Evolutionary conservation across 64 coral and sea anemone species (phyloP).

Genomic region (Catalaphyllia jardinei): DNA sequence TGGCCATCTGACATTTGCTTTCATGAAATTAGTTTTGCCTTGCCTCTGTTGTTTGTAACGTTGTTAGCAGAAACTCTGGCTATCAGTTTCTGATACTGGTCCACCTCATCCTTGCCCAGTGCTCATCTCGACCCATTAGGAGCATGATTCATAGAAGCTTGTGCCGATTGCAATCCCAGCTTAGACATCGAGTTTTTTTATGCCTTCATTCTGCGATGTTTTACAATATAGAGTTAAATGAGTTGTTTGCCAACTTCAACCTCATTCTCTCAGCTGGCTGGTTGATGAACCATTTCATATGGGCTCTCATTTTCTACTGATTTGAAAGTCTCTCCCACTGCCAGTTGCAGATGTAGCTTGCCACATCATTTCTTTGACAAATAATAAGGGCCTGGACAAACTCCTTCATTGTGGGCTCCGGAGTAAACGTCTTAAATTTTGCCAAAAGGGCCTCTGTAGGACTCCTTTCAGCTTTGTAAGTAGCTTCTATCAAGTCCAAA

Average conservation of each 20-base stretch:
- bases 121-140: too few species aligned
- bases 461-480: not conserved
- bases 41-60: too few species aligned
- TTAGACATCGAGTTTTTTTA: too few species aligned
- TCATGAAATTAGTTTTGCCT: too few species aligned
- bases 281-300: not conserved
- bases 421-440: not conserved
- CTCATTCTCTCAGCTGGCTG: not conserved
- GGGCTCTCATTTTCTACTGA: not conserved
- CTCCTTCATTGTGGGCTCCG: not conserved
- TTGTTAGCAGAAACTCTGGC: too few species aligned
- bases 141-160: too few species aligned
- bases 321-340: not conserved
- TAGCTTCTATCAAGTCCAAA: not conserved
- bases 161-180: too few species aligned
- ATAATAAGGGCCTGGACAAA: not conserved
- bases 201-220: too few species aligned
- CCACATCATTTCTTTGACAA: not conserved
- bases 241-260: not conserved
- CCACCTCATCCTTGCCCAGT: too few species aligned
- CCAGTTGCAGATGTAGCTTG: not conserved
- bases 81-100: too few species aligned
- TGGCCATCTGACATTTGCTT: too few species aligned
- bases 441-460: not conserved
- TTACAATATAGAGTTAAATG: not conserved